Percentiles rank a stretch among this genome's conserved stretches.
These are phyloP conservation scores for Siniperca scherzeri DNA, from an alignment of 2,797 vertebrate species.

Conservation along the genomic window DNA sequence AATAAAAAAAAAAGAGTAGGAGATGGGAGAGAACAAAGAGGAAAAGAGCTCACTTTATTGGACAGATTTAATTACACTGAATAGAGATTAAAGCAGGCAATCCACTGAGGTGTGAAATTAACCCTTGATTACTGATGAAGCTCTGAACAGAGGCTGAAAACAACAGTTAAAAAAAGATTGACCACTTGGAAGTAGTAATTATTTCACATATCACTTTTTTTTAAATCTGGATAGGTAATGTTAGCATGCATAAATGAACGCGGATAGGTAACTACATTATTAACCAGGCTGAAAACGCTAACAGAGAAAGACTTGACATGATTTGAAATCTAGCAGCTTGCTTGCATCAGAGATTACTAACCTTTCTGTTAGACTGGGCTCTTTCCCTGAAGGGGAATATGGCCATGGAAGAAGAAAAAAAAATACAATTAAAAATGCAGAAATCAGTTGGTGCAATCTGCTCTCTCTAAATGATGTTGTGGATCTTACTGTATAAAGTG, in stretches of 20 bases:
- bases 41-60: slow-evolving; percentile 97
- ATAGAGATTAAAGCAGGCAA: slow-evolving; percentile 98
- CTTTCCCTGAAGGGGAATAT: slow-evolving; percentile 68
- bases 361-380: slow-evolving; percentile 77
- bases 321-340: slow-evolving; percentile 82
- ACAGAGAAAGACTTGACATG: slow-evolving; percentile 77
- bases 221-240: slow-evolving; percentile 63
- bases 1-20: slow-evolving; percentile 82
- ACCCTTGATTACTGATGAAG: slow-evolving; percentile 97
- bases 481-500: slow-evolving; percentile 31
- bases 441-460: slow-evolving; percentile 79
- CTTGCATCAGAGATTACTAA: slow-evolving; percentile 85
- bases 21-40: slow-evolving; percentile 93
- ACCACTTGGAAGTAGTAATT: slow-evolving; percentile 79
- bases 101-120: slow-evolving; percentile 99
- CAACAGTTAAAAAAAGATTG: slow-evolving; percentile 79
- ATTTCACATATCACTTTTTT: slow-evolving; percentile 74
- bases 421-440: slow-evolving; percentile 83
- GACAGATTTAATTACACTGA: slow-evolving; percentile 99
- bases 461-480: slow-evolving; percentile 60
- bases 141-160: slow-evolving; percentile 79
- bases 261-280: slow-evolving; percentile 79
- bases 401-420: slow-evolving; percentile 47
- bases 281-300: slow-evolving; percentile 77
- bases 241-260: slow-evolving; percentile 62